A percentile compares a stretch with the other conserved stretches of the same genome.
phyloP scores from a whole-genome alignment of 2,888 invertebrate species.

The Hedya salicella region DNA sequence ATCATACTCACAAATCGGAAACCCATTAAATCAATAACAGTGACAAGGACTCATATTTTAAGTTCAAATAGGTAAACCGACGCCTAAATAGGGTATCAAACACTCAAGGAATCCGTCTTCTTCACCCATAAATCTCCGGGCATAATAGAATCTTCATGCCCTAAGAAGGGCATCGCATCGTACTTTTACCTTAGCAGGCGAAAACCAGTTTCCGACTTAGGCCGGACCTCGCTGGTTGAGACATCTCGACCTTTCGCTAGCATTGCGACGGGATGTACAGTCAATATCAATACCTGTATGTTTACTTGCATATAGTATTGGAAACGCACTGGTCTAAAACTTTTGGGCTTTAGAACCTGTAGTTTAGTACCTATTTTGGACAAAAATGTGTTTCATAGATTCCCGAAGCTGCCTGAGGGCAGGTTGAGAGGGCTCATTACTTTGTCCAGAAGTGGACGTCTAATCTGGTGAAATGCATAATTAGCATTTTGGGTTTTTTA shows the following conservation, averaged over 20 bases:
- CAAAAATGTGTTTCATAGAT: no score
- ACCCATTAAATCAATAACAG: neutral
- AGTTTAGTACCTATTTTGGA: no score
- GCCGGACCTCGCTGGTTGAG: slow-evolving; percentile 42
- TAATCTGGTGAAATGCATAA: no score
- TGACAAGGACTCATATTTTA: neutral
- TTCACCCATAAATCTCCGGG: slow-evolving; percentile 12
- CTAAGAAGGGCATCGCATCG: slow-evolving; percentile 21
- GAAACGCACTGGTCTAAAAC: no score
- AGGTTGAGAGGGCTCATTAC: no score
- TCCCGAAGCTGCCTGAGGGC: no score
- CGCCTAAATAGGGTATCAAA: slow-evolving; percentile 3
- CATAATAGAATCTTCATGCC: slow-evolving; percentile 35
- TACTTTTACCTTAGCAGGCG: slow-evolving; percentile 40
- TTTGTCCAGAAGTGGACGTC: no score
- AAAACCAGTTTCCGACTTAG: slow-evolving; percentile 43
- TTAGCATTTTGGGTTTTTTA: no score
- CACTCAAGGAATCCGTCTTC: slow-evolving; percentile 16
- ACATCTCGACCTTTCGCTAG: slow-evolving; percentile 44
- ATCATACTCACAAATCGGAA: neutral
- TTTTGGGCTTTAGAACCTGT: no score
- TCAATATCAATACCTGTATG: neutral
- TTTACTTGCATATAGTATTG: neutral
- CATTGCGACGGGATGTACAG: slow-evolving; percentile 18
- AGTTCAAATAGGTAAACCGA: neutral